phyloP scores from a whole-genome alignment of 2,797 vertebrate genomes.

The Steatocranus sp. region DNA sequence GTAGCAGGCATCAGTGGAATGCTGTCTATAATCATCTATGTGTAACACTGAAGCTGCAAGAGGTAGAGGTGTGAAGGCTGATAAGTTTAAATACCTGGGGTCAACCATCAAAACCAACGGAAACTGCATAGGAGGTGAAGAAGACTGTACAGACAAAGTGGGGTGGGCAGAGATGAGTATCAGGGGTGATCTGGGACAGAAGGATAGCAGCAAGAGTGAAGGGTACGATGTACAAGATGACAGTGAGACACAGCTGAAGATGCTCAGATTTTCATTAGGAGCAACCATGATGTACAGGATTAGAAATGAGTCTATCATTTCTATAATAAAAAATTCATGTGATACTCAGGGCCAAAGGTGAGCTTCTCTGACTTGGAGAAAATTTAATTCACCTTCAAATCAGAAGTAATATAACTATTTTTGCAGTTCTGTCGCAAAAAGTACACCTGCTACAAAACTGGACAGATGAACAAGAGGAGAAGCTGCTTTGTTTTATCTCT shows the following conservation, averaged over 20 bases:
- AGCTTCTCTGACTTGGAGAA: not conserved
- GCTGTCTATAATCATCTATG: not conserved
- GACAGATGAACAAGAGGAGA: not conserved
- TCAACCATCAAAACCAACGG: not conserved
- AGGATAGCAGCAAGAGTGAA: not conserved
- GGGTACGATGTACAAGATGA: not conserved
- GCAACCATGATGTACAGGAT: not conserved
- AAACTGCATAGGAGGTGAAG: not conserved
- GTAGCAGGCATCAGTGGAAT: not conserved
- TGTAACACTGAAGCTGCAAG: not conserved
- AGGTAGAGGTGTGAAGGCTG: not conserved
- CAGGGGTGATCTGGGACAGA: not conserved
- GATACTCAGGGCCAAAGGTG: accelerated
- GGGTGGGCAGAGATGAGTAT: accelerated
- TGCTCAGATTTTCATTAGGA: not conserved
- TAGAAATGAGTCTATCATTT: not conserved
- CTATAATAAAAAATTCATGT: not conserved
- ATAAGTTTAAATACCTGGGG: not conserved
- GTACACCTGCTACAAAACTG: not conserved
- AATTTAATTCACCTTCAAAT: not conserved
- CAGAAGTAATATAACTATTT: not conserved
- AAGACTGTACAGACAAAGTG: not conserved
- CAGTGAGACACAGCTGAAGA: not conserved
- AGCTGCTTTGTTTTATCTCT: not conserved
- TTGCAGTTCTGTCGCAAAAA: not conserved